These are phyloP conservation scores for Oxyruncus cristatus DNA, from an alignment of 2,113 vertebrate genomes.

Conservation along the genomic window DNA sequence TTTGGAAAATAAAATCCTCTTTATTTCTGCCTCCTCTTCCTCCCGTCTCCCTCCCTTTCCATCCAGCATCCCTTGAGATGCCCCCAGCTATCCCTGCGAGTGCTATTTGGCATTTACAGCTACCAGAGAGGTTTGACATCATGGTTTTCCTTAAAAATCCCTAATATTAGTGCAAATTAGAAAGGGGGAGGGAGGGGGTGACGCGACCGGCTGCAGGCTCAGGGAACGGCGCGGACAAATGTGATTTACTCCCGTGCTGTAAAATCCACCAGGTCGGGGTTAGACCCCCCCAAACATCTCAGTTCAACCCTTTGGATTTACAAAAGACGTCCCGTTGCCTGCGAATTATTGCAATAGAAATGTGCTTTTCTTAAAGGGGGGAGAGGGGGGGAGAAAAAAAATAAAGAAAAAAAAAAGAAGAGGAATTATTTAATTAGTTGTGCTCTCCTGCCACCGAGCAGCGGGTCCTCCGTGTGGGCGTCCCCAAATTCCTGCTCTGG, in stretches of 20 bases:
- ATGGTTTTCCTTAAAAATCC: background rate
- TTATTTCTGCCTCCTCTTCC: background rate
- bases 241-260: background rate
- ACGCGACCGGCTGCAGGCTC: background rate
- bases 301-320: background rate
- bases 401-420: background rate
- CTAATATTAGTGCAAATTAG: slow-evolving; percentile 59
- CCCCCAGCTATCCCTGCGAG: background rate
- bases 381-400: background rate
- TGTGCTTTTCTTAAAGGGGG: background rate
- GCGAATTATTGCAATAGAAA: background rate
- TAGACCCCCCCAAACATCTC: background rate
- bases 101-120: background rate
- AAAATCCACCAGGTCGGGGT: background rate
- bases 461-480: fast-evolving
- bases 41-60: background rate
- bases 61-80: background rate
- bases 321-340: background rate
- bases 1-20: background rate
- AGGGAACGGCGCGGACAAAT: fast-evolving
- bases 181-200: background rate
- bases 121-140: background rate
- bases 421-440: background rate
- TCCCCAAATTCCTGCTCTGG: background rate
- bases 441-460: background rate